Percentiles rank a stretch among this genome's conserved stretches.
These are phyloP conservation scores for Eustalomyia histrio DNA, from an alignment of 2,888 invertebrate species.

Conservation along the genomic window DNA sequence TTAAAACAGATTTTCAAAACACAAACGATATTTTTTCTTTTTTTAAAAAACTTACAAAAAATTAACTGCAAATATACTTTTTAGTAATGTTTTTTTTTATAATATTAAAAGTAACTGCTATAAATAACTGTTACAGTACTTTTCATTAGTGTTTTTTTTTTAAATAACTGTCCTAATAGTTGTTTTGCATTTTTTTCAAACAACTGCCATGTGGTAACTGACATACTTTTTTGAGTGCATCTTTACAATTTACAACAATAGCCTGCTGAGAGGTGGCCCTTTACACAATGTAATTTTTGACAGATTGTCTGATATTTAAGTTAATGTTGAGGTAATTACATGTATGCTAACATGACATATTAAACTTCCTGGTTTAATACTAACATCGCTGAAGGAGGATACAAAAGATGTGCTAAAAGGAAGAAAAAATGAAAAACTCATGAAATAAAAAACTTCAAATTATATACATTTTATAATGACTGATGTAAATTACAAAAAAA, in stretches of 20 bases:
- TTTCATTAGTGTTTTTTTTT: too few relatives aligned
- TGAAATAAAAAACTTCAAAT: neutral
- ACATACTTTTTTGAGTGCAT: too few relatives aligned
- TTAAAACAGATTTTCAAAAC: too few relatives aligned
- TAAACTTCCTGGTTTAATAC: constrained; percentile 55
- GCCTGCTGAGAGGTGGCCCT: constrained; percentile 55
- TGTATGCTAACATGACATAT: constrained; percentile 47
- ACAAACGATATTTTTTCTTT: too few relatives aligned
- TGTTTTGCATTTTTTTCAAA: too few relatives aligned
- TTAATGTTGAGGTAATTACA: constrained; percentile 61
- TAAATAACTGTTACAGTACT: too few relatives aligned
- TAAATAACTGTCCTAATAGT: too few relatives aligned
- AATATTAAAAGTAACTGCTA: too few relatives aligned
- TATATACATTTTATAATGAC: neutral
- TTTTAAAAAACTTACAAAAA: too few relatives aligned
- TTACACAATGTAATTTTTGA: constrained; percentile 51
- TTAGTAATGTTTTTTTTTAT: too few relatives aligned
- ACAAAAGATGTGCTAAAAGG: neutral
- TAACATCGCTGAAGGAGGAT: constrained; percentile 21
- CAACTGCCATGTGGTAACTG: too few relatives aligned
- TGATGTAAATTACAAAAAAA: neutral
- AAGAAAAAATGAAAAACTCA: neutral
- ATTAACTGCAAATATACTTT: too few relatives aligned
- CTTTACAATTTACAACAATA: constrained; percentile 38
- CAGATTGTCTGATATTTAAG: constrained; percentile 63